phyloP scores from a whole-genome alignment of 2,888 invertebrate genomes.

The Volucella zonaria region DNA sequence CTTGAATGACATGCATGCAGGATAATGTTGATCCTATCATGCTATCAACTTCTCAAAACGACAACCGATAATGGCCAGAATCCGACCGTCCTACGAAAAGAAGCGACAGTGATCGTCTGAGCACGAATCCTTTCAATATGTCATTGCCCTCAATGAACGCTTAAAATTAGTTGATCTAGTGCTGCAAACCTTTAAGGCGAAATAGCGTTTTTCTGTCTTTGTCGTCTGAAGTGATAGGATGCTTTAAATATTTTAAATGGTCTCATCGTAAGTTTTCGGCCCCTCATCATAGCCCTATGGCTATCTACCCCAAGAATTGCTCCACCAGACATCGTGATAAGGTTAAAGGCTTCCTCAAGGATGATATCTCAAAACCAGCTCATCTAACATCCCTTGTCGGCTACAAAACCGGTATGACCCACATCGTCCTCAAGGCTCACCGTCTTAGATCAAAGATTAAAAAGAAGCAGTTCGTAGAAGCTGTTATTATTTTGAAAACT shows the following conservation, averaged over 20 bases:
- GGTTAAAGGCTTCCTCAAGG: constrained; percentile 99
- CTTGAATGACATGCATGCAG: no score
- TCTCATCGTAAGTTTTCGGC: constrained; percentile 99
- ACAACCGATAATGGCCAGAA: no score
- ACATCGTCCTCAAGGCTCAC: constrained; percentile 98
- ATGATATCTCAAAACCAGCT: constrained; percentile 97
- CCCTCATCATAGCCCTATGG: constrained; percentile 99
- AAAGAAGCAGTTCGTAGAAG: constrained; percentile 99
- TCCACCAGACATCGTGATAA: constrained; percentile 98
- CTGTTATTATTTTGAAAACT: constrained; percentile 98
- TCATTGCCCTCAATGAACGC: no score
- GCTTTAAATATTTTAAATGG: no score
- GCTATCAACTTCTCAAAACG: no score
- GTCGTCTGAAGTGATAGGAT: no score
- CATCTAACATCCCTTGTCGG: constrained; percentile 98
- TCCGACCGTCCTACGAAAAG: no score
- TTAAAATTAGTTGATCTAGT: no score
- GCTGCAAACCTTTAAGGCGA: no score
- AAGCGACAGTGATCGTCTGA: no score
- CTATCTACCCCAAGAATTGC: constrained; percentile 99
- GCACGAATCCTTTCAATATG: no score
- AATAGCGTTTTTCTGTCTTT: constrained; percentile 77
- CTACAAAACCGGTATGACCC: constrained; percentile 99
- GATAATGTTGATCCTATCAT: no score
- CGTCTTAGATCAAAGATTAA: constrained; percentile 99